These are phyloP conservation scores for Odocoileus hemionus DNA, from an alignment of 2,113 vertebrate species.

Conservation along the genomic window DNA sequence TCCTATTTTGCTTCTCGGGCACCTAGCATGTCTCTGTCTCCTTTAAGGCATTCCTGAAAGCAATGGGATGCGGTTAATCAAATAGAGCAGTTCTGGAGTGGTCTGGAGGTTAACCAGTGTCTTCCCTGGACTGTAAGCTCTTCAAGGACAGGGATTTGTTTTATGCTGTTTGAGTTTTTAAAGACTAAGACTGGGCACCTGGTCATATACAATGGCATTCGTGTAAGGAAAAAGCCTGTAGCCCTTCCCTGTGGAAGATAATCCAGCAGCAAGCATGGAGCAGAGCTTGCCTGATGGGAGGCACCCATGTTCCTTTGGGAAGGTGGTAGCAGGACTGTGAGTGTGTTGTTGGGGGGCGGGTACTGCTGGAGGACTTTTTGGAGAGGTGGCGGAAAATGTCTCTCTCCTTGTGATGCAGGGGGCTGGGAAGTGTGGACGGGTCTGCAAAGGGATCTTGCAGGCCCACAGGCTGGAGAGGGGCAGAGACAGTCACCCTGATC, in stretches of 20 bases:
- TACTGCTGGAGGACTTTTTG: neutral
- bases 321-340: neutral
- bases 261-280: accelerated
- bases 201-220: neutral
- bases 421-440: neutral
- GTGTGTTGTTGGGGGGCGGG: neutral
- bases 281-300: neutral
- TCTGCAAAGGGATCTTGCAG: neutral
- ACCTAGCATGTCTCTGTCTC: neutral
- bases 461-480: neutral
- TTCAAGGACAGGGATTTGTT: neutral
- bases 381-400: neutral
- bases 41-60: neutral
- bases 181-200: neutral
- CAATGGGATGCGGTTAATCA: neutral
- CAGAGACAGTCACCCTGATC: neutral
- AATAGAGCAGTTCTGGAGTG: neutral
- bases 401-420: neutral
- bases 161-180: neutral
- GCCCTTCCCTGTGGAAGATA: neutral
- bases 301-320: neutral
- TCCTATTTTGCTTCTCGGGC: neutral
- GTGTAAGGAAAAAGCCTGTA: neutral
- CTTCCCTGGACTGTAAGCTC: neutral
- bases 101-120: neutral